Base-by-base conservation (phyloP, 2,113 vertebrate species). In the Parotia lawesii region DNA sequence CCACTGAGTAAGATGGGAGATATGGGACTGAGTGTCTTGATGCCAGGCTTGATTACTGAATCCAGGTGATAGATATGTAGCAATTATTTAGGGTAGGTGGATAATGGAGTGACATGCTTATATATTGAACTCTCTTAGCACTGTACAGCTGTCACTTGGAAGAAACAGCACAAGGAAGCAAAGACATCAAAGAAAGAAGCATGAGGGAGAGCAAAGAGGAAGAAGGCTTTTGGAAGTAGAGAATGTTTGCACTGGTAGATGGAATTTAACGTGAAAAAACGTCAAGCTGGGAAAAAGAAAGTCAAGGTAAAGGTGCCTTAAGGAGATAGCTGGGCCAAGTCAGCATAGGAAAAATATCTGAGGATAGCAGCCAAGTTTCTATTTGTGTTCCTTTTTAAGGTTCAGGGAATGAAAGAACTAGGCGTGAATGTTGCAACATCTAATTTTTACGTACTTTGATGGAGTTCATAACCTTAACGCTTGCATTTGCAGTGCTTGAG, bases 281-380 rank as follows among this genome's bases (percentile, higher is more conserved):
- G 23, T 47, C 29, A 91, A 77, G 62, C 38, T 70, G 19, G 33
- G n/a, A 47, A 48, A 92, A 91, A 83, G 45, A 73, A 83, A 84
- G 24, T 71, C 60, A 67, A 42, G 47, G 45, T 78, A 72, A 90
- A 94, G 73, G 70, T 87, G 35, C 42, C 70, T 87, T 87, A 28
- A 82, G 74, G 70, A 89, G 61, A 57, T 27, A 89, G n/a, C 54
- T 85, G 35, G 33, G 38, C 24, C 50, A 85, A 93, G 74, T 72
- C 89, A 75, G 38, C 51, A n/a, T 69, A 57, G 27, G 60, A 61
- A 58, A 76, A 75, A 50, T 71, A 80, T 65, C 57, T 92, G 45
- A 86, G 77, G 38, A 47, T n/a, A 50, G 76, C 58, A 89, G 84
- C 82, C 91, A 91, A 76, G 69, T 94, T 95, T 95, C 93, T 93